Base-by-base conservation (phyloP, 2,888 invertebrate species). In the Trachelus iudaicus region DNA sequence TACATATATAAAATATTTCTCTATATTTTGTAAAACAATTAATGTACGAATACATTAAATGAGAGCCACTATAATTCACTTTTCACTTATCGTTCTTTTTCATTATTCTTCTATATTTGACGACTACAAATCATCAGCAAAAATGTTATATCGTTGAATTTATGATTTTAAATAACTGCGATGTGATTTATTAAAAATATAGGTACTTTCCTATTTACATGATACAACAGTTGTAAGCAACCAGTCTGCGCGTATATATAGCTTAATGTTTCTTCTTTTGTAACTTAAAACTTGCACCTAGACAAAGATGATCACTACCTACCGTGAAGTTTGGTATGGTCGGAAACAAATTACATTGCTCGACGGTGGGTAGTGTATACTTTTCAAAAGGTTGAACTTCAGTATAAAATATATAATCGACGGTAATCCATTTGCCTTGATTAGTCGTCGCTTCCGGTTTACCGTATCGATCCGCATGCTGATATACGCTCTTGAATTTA, bases 321-420 rank as follows among this genome's bases (percentile, higher is more conserved):
- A 94, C 93, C 2, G 92, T 91, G 73, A 92, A 91, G 90, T 97
- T 98, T 33, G 98, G 98, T 85, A 98, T 94, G 12, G 89, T 89
- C 1, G 92, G 95, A 37, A 94, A 89, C 77, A 82, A 84, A 82
- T 84, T 87, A 80, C 96, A 95, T 83, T 97, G 94, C 0, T 89
- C 83, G 0, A 92, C 90, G 0, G 94, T 94, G 4, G 97, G 96
- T 80, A 98, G 91, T 15, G 93, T 93, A 79, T 95, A 95, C 4
- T 83, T 86, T 40, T 90, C 87, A n/a, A 89, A 74, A 13, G 87
- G 88, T 78, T 90, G 85, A 75, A 90, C 83, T 79, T 92, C 95
- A 94, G 95, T 95, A 85, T 96, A 97, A 91, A 98, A 97, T 80
- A 99, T 97, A 89, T 98, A 98, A 92, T 99, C 98, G 0, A 98